Conservation (phyloP, 2,113 vertebrate genomes). For the Mystacornis crossleyi region DNA sequence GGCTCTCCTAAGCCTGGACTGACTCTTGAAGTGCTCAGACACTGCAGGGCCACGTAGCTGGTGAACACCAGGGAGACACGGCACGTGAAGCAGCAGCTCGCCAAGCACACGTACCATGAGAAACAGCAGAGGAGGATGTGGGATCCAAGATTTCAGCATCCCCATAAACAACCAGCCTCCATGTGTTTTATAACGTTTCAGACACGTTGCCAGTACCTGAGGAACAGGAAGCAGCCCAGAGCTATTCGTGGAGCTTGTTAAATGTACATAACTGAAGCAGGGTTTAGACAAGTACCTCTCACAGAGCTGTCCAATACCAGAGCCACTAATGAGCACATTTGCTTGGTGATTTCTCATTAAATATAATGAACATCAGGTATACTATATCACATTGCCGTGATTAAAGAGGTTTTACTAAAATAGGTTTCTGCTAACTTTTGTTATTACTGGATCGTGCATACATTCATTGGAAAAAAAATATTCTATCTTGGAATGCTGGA, state of each 20-base stretch:
- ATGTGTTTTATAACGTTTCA: not conserved
- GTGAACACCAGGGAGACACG: accelerated
- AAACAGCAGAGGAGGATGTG: not conserved
- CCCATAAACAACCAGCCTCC: not conserved
- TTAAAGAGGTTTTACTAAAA: slow-evolving; percentile 41
- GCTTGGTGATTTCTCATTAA: slow-evolving; percentile 10
- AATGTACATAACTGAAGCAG: slow-evolving; percentile 52
- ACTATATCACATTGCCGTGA: not conserved
- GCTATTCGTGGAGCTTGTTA: slow-evolving; percentile 39
- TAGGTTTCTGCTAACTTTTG: slow-evolving; percentile 19
- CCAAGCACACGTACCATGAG: not conserved
- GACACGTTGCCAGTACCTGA: not conserved
- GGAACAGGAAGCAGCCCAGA: slow-evolving; percentile 14
- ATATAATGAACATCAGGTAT: slow-evolving; percentile 4
- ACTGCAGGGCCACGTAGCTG: accelerated
- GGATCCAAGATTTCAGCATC: not conserved
- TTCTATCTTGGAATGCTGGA: not conserved
- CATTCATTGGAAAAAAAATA: not conserved
- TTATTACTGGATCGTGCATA: slow-evolving; percentile 3
- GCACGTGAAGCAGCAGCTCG: not conserved
- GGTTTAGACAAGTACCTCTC: slow-evolving; percentile 16
- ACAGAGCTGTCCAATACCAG: not conserved
- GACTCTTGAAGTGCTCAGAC: too few relatives aligned
- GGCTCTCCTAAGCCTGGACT: not conserved
- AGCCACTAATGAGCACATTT: slow-evolving; percentile 28